Evolutionary conservation across 2,113 vertebrate genomes (phyloP).

Genomic region (Prionailurus viverrinus): DNA sequence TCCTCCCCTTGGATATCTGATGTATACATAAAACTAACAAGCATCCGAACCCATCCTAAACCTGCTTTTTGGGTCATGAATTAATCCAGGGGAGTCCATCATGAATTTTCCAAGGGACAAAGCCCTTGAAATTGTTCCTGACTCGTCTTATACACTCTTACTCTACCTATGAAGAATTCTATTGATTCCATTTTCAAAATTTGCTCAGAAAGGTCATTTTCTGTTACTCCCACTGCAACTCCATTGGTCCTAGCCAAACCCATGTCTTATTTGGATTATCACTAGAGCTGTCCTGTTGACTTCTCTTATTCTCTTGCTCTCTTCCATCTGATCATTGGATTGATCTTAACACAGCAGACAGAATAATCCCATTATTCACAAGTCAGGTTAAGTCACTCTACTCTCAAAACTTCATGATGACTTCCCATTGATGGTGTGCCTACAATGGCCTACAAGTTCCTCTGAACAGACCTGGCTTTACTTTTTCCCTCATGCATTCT

Average conservation of each 20-base stretch:
- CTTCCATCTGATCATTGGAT: neutral
- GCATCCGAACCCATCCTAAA: neutral
- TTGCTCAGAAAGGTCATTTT: neutral
- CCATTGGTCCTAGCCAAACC: neutral
- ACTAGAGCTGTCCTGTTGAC: neutral
- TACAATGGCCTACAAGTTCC: too few species aligned
- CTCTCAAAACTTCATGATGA: neutral
- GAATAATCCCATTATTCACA: neutral
- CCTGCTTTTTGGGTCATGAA: neutral
- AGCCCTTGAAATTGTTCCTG: neutral
- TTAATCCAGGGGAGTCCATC: neutral
- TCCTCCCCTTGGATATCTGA: neutral
- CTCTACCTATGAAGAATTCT: neutral
- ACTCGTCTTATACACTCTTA: neutral
- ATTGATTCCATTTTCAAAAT: neutral
- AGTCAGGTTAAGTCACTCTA: neutral
- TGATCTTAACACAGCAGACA: neutral
- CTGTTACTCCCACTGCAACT: neutral
- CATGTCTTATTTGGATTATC: neutral
- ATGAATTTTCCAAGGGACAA: neutral
- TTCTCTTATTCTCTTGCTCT: neutral
- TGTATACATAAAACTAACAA: neutral
- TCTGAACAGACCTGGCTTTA: neutral
- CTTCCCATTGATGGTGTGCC: neutral
- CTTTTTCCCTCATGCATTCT: neutral